Conservation (phyloP, 1,140 invertebrate species). For the Lutraria rhynchaena region DNA sequence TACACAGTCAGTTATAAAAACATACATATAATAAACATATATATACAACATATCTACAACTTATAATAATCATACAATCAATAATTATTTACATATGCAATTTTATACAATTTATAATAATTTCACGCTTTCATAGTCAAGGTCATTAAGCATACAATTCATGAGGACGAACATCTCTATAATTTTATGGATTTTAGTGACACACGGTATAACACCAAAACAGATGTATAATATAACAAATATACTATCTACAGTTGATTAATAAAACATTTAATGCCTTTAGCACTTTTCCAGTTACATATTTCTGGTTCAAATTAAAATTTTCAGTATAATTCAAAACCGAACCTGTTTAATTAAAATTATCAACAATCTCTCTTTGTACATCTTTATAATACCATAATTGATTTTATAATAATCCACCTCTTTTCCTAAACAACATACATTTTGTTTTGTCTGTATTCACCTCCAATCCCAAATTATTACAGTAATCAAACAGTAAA, state of each 20-base stretch:
- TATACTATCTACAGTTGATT: constrained; percentile 20
- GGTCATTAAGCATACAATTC: no score
- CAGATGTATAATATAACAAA: no score
- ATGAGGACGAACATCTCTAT: no score
- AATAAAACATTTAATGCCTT: constrained; percentile 23
- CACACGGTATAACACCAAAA: no score
- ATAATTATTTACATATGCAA: no score
- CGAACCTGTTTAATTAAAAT: constrained; percentile 41
- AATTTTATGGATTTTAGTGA: no score
- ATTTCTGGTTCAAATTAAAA: constrained; percentile 28
- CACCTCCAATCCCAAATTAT: constrained; percentile 16
- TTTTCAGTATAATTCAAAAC: constrained; percentile 49
- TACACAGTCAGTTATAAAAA: no score
- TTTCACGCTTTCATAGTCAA: no score
- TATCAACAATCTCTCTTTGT: constrained; percentile 26
- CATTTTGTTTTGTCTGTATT: constrained; percentile 38
- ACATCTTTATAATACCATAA: constrained; percentile 15
- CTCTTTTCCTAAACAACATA: constrained; percentile 54
- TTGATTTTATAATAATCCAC: constrained; percentile 15
- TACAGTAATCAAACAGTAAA: constrained; percentile 23
- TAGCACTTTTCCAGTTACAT: background rate
- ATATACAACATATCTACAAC: no score
- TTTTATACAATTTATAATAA: no score
- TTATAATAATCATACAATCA: no score
- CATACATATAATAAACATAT: no score